Conservation (phyloP, 2,113 vertebrate genomes). For the Xiphorhynchus elegans region DNA sequence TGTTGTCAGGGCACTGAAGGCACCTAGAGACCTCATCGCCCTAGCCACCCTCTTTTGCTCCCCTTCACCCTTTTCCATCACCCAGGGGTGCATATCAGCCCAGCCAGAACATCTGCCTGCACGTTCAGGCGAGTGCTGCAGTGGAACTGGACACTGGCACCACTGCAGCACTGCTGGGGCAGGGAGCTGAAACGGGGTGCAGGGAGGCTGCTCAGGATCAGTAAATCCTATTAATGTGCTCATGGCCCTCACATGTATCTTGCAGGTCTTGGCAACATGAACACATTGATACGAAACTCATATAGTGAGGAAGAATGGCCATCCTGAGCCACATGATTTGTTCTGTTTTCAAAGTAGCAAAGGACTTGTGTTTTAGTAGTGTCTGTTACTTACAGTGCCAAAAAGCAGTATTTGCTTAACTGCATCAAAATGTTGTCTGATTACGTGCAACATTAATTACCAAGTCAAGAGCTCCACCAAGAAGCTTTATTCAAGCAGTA, state of each 20-base stretch:
- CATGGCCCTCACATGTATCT: background rate
- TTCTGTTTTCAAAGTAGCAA: background rate
- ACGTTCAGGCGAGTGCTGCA: background rate
- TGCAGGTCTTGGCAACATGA: background rate
- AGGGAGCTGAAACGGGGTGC: background rate
- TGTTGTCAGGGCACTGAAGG: background rate
- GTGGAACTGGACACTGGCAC: background rate
- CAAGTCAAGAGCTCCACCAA: conserved; percentile 3
- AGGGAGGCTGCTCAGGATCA: background rate
- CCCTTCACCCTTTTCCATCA: background rate
- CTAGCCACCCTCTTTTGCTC: background rate
- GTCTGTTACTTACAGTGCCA: background rate
- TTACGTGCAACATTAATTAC: background rate
- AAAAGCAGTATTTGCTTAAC: conserved; percentile 4
- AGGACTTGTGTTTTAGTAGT: background rate
- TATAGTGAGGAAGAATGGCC: background rate
- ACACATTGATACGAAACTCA: background rate
- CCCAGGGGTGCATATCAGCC: background rate
- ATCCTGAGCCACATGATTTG: background rate
- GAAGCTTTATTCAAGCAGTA: conserved; percentile 21
- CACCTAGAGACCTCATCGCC: background rate
- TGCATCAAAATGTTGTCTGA: background rate
- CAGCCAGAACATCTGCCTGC: background rate
- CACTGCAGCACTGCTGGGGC: fast-evolving
- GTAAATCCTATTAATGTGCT: background rate